Percentiles rank a stretch among this genome's conserved stretches.
Evolutionary conservation across 2,888 invertebrate genomes (phyloP).

Genomic region (Iphiclides podalirius): DNA sequence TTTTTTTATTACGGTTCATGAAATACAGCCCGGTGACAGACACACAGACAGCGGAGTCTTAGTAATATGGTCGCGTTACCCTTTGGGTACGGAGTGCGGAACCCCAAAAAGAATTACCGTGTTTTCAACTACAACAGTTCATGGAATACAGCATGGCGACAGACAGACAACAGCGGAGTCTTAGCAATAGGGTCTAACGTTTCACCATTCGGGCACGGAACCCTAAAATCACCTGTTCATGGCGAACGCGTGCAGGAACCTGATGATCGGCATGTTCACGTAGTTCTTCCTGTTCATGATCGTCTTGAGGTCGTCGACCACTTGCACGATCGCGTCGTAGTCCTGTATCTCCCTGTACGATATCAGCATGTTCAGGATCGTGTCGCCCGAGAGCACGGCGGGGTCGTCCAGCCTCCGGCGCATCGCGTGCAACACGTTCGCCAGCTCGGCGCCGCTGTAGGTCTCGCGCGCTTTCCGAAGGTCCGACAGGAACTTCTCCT

Average conservation of each 20-base stretch:
- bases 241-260: constrained; percentile 97
- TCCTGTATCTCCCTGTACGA: constrained; percentile 96
- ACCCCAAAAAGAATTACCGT: too few relatives aligned
- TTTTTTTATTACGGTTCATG: too few relatives aligned
- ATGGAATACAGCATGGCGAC: too few relatives aligned
- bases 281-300: constrained; percentile 94
- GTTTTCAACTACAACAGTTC: too few relatives aligned
- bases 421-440: constrained; percentile 92
- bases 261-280: constrained; percentile 93
- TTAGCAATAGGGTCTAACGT: too few relatives aligned
- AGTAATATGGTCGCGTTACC: too few relatives aligned
- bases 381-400: constrained; percentile 96
- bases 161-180: too few relatives aligned
- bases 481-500: constrained; percentile 97
- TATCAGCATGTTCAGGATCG: constrained; percentile 95
- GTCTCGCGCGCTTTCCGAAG: constrained; percentile 94
- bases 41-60: too few relatives aligned
- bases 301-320: constrained; percentile 95
- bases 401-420: constrained; percentile 96
- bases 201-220: too few relatives aligned
- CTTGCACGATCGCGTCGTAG: constrained; percentile 97
- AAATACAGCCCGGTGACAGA: too few relatives aligned
- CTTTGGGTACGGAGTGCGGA: too few relatives aligned
- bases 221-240: constrained; percentile 88
- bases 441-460: constrained; percentile 89